Conservation (phyloP, 2,797 vertebrate species). For the Malacoraja senta region DNA sequence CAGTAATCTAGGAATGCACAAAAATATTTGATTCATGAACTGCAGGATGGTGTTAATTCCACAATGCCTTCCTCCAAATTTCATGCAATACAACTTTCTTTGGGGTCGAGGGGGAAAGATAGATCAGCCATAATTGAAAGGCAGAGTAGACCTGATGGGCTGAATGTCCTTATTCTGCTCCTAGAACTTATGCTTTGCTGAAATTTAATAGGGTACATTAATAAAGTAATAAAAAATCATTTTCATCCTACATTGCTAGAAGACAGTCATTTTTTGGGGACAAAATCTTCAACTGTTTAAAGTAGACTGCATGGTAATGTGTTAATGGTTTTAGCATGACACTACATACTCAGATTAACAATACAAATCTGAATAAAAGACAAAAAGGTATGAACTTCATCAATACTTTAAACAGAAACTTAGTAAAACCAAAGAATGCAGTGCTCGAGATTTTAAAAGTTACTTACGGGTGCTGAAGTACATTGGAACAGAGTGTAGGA, state of each 20-base stretch:
- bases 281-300: no score
- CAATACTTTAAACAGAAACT: neutral
- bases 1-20: neutral
- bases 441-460: neutral
- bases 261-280: neutral
- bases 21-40: no score
- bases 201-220: neutral
- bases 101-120: no score
- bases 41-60: neutral
- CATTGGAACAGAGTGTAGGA: constrained; percentile 87
- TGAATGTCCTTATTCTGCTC: no score
- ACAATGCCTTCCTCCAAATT: neutral
- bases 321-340: no score
- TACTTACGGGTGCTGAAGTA: constrained; percentile 90
- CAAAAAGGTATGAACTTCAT: no score
- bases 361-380: no score
- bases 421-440: no score
- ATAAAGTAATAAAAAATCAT: neutral
- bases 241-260: neutral
- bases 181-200: neutral
- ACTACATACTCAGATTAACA: no score
- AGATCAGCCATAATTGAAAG: no score
- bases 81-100: neutral
- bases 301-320: no score
- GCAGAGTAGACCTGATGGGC: no score